Conservation (phyloP, 2,797 vertebrate species). For the Oreortyx pictus region DNA sequence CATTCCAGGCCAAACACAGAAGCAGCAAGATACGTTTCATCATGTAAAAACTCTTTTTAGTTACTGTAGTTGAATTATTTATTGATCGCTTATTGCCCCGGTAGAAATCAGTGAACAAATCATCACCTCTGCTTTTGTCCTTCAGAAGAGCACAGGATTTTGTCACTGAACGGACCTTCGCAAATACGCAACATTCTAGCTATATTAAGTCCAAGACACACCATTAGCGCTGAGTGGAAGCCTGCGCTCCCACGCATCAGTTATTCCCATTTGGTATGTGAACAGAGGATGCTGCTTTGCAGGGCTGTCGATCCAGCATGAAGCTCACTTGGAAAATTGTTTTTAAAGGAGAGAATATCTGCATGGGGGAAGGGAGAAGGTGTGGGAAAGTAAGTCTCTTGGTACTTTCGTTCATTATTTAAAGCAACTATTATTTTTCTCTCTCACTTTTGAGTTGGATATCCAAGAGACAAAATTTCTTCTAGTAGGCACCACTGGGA, state of each 20-base stretch:
- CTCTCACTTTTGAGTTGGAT: slow-evolving; percentile 33
- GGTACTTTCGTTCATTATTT: slow-evolving; percentile 62
- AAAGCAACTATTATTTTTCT: slow-evolving; percentile 59
- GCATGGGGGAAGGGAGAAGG: neutral
- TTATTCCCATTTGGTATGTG: slow-evolving; percentile 29
- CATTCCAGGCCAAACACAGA: neutral
- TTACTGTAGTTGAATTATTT: neutral
- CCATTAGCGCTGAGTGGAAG: neutral
- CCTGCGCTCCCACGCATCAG: slow-evolving; percentile 9
- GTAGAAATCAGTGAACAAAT: neutral
- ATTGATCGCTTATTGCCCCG: neutral
- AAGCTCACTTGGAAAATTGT: slow-evolving; percentile 44
- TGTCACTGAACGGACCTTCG: neutral
- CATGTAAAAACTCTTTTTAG: neutral
- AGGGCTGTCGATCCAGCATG: slow-evolving; percentile 22
- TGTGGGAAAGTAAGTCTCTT: slow-evolving; percentile 16
- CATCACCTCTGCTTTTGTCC: neutral
- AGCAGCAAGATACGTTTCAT: neutral
- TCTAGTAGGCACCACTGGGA: slow-evolving; percentile 17
- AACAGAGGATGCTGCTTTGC: slow-evolving; percentile 19
- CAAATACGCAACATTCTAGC: neutral
- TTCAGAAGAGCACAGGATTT: neutral
- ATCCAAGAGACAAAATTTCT: slow-evolving; percentile 47
- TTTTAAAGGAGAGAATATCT: slow-evolving; percentile 43
- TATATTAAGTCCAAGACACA: neutral